phyloP scores from a whole-genome alignment of 1,140 invertebrate genomes.

The Brachionus angularis region DNA sequence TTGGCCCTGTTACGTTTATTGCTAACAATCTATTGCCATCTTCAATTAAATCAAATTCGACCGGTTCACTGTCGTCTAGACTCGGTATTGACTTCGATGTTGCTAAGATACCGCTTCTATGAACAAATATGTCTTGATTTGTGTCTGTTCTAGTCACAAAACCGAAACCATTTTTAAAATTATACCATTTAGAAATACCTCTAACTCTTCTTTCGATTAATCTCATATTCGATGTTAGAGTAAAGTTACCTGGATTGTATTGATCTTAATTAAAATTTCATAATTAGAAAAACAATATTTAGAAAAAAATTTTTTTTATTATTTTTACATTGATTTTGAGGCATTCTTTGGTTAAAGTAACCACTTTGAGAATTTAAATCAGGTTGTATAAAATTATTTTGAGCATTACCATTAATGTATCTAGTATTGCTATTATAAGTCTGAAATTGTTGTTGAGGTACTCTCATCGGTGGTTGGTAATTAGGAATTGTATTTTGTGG shows the following conservation, averaged over 20 bases:
- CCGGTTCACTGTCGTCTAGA: constrained; percentile 79
- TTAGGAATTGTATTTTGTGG: neutral
- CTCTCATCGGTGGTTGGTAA: neutral
- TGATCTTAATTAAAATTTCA: constrained; percentile 1
- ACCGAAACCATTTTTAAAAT: constrained; percentile 98
- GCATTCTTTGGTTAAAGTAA: no score
- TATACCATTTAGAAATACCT: constrained; percentile 94
- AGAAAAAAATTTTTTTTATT: neutral
- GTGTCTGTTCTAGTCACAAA: constrained; percentile 94
- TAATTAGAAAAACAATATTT: no score
- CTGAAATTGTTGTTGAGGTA: constrained; percentile 4
- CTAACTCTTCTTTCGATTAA: constrained; percentile 12
- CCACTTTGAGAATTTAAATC: no score
- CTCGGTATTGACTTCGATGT: constrained; percentile 95
- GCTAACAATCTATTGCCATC: constrained; percentile 76
- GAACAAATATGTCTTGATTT: constrained; percentile 99
- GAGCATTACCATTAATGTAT: constrained; percentile 21
- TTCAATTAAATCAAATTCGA: constrained; percentile 76
- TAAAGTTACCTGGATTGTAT: neutral
- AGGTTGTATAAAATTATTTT: constrained; percentile 11
- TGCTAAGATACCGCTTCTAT: constrained; percentile 85
- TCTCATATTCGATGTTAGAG: constrained; percentile 20
- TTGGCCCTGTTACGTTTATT: constrained; percentile 89
- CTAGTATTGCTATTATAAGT: neutral
- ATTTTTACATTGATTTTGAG: neutral